Evolutionary conservation across 92 coral and sea anemone genomes (phyloP).

Genomic region (Porites divaricata): DNA sequence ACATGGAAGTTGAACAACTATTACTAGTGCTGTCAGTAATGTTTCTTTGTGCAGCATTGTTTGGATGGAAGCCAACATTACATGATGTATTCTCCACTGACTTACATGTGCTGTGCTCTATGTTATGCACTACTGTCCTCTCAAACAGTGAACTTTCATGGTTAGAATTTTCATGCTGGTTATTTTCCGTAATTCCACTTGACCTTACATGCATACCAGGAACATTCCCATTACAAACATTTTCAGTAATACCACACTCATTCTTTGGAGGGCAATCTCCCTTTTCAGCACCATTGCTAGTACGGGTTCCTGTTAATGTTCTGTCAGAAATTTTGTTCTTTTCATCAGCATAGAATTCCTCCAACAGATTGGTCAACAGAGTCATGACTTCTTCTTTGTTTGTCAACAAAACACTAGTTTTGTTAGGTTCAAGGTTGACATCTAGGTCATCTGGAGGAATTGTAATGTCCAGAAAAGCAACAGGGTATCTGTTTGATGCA

Average conservation of each 20-base stretch:
- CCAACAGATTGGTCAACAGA: conserved; percentile 57
- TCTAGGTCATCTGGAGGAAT: conserved; percentile 80
- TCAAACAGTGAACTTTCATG: background rate
- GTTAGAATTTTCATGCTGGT: background rate
- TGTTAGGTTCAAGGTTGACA: conserved; percentile 95
- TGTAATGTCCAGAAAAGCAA: conserved; percentile 74
- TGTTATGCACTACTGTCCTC: background rate
- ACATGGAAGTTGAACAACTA: too few species aligned
- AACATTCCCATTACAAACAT: background rate
- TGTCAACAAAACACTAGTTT: conserved; percentile 85
- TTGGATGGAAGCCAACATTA: background rate
- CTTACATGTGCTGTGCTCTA: background rate
- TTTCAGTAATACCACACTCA: background rate
- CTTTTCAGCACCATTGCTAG: conserved; percentile 3
- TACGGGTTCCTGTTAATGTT: background rate
- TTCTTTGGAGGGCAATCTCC: background rate
- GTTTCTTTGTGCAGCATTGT: too few species aligned
- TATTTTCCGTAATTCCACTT: background rate
- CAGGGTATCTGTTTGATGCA: conserved; percentile 71
- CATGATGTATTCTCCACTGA: too few species aligned
- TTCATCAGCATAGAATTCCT: conserved; percentile 56
- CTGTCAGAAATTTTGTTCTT: conserved; percentile 24
- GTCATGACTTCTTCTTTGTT: conserved; percentile 81
- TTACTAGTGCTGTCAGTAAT: background rate
- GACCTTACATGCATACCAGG: background rate